Evolutionary conservation across 2,888 invertebrate genomes (phyloP), one percentile per base, ranked within the genome.

Genomic region (Masnerella sp.): DNA sequence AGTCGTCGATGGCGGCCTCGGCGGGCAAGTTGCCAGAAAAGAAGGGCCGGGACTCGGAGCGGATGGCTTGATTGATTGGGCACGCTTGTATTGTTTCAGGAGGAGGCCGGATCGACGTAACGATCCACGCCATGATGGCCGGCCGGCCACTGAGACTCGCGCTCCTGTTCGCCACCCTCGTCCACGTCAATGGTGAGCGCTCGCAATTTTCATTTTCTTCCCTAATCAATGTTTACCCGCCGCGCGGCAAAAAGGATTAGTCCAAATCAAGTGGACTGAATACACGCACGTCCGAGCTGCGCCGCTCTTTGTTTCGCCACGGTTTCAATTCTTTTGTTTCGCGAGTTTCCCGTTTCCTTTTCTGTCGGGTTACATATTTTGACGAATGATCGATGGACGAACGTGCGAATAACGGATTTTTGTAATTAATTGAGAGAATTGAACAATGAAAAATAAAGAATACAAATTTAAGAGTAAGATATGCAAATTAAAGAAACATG

Each of bases 61-160:
- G 81, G 81, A 83, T 81, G 80, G 82, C 76, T 85, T 85, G 87
- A 87, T 85, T 86, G 86, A 87, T 87, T 82, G 86, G 82, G 81
- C 78, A 82, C 81, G 84, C 80, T 84, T 83, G 82, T 84, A 83
- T 85, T 84, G 87, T 87, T 86, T 83, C 85, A 87, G 87, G 87
- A 87, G 86, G 83, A 85, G 83, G 85, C 85, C 83, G 87, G 85
- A 86, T 87, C 87, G 84, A 87, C 87, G 87, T 87, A 87, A 87
- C 87, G 85, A 82, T 85, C 84, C 84, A 83, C 83, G 82, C 80
- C 85, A 85, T 82, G 83, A 85, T 85, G 85, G 85, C 84, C 85
- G 80, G 84, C 82, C 84, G 83, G 84, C 84, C 83, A 83, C 80
- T 86, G 80, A 84, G 82, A 81, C 81, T 84, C 81, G 81, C 81